phyloP scores from a whole-genome alignment of 2,888 invertebrate species.

The Chelonus formosanus region DNA sequence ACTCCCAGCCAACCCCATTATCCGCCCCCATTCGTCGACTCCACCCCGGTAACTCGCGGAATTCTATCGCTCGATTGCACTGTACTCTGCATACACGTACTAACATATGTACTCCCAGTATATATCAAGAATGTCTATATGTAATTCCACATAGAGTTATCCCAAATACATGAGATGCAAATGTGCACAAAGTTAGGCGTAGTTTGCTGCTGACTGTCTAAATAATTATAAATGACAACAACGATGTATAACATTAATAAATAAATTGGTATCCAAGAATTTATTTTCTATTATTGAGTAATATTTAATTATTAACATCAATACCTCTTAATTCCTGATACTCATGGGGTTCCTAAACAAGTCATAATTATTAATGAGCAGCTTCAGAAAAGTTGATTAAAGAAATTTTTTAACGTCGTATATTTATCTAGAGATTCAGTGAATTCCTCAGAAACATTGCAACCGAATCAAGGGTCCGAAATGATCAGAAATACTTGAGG shows the following conservation, averaged over 20 bases:
- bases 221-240: too few species aligned
- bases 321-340: too few species aligned
- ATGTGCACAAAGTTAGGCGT: conserved; percentile 12
- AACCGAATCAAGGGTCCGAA: conserved; percentile 3
- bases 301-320: too few species aligned
- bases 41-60: conserved; percentile 36
- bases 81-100: conserved; percentile 6
- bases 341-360: too few species aligned
- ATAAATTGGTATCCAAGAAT: too few species aligned
- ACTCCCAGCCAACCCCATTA: conserved; percentile 65
- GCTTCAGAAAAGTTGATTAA: neutral
- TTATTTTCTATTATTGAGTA: too few species aligned
- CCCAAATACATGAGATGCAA: conserved; percentile 7
- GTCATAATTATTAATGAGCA: too few species aligned
- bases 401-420: neutral
- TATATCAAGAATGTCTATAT: conserved; percentile 26
- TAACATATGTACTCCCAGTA: conserved; percentile 27
- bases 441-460: neutral
- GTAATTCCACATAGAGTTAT: conserved; percentile 26
- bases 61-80: conserved; percentile 34
- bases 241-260: too few species aligned
- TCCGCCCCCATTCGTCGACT: conserved; percentile 42
- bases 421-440: neutral
- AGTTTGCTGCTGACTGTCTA: neutral
- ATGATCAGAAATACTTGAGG: conserved; percentile 26